phyloP scores from a whole-genome alignment of 2,888 invertebrate species.

The Phortica okadai region DNA sequence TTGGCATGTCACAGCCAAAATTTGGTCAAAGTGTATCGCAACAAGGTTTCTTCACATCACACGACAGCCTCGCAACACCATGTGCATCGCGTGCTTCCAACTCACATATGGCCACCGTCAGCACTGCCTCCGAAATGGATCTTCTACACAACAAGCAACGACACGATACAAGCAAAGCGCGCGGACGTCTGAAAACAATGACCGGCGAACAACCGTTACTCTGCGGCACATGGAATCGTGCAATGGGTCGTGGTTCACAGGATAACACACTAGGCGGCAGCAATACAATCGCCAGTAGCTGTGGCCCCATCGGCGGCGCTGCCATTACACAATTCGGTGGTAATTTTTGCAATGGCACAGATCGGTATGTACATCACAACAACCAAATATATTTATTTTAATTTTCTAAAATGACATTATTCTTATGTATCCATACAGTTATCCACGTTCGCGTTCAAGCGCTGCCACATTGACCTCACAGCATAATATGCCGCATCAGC shows the following conservation, averaged over 20 bases:
- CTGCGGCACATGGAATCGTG: conserved; percentile 83
- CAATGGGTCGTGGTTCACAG: conserved; percentile 77
- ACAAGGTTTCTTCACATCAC: conserved; percentile 84
- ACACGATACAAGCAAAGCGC: conserved; percentile 78
- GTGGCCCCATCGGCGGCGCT: conserved; percentile 74
- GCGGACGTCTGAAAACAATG: conserved; percentile 82
- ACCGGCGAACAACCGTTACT: conserved; percentile 83
- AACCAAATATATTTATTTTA: not conserved
- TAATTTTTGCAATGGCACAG: conserved; percentile 82
- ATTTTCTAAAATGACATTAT: not conserved
- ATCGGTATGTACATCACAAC: conserved; percentile 78
- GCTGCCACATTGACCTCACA: conserved; percentile 56
- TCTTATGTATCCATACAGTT: conserved; percentile 48
- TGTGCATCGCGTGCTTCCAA: conserved; percentile 81
- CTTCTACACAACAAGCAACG: conserved; percentile 79
- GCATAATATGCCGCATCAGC: conserved; percentile 63
- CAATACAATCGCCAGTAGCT: conserved; percentile 49
- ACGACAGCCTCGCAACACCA: conserved; percentile 85
- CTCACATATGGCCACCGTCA: conserved; percentile 78
- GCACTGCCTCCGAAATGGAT: conserved; percentile 85
- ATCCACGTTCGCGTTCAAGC: conserved; percentile 67
- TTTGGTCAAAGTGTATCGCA: conserved; percentile 77
- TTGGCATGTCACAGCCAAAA: conserved; percentile 82
- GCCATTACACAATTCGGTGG: conserved; percentile 80
- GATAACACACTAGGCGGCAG: conserved; percentile 78